Conservation (phyloP, 1,140 invertebrate species). For the Oncopodura yosiiana region DNA sequence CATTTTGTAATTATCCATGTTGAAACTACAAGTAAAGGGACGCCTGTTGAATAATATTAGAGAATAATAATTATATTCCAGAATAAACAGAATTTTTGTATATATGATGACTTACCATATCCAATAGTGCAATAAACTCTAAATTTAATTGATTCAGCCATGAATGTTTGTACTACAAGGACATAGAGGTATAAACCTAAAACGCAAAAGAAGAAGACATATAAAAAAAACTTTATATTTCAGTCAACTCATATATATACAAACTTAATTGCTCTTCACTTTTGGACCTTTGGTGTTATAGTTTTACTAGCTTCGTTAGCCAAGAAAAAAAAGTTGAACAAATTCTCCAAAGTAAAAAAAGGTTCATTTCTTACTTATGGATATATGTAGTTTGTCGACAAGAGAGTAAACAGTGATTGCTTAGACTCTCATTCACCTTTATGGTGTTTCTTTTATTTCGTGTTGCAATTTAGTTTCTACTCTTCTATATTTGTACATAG, state of each 20-base stretch:
- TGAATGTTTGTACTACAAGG: slow-evolving; percentile 83
- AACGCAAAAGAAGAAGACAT: slow-evolving; percentile 41
- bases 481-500: no score
- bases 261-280: not conserved
- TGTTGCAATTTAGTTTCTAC: no score
- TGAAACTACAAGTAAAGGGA: slow-evolving; percentile 56
- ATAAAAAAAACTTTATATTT: no score
- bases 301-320: slow-evolving; percentile 3
- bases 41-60: slow-evolving; percentile 43
- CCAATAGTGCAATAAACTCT: slow-evolving; percentile 75
- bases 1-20: slow-evolving; percentile 57
- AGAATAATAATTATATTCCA: not conserved
- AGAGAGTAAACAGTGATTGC: no score
- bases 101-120: slow-evolving; percentile 65
- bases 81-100: not conserved
- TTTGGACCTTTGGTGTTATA: not conserved
- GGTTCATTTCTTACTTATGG: no score
- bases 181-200: slow-evolving; percentile 84
- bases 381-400: no score
- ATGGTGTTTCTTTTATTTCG: no score
- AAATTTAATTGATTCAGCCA: slow-evolving; percentile 78
- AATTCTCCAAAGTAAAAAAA: no score
- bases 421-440: no score
- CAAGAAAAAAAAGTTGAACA: not conserved
- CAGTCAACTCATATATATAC: not conserved